Base-by-base conservation (phyloP, 2,797 vertebrate species). In the Leptatherina wallacei region DNA sequence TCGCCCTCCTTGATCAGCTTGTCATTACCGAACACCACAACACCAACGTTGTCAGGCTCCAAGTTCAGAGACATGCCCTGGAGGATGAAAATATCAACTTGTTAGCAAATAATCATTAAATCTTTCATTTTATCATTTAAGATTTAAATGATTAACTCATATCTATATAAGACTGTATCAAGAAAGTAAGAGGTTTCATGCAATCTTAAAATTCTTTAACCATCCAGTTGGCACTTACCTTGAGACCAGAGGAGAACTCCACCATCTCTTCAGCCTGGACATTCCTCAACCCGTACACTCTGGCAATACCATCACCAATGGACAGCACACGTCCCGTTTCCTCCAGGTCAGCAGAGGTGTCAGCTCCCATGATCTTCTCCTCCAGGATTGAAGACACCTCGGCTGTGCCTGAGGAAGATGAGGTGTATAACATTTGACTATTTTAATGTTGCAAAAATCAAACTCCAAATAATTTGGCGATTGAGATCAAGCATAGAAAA, bases 241-340 rank as follows among this genome's bases (percentile, higher is more conserved):
- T 99, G 56, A 99, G 91, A 0, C 98, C 98, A 61, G 98, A 99
- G 42, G 98, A 99, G 91, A 99, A 99, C 20, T 99, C 98, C 88
- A 99, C 97, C 98, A 99, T 99, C 94, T 99, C 98, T 80, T 99
- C 98, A 20, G 98, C 97, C 89, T 99, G 98, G 70, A 99, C 98
- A 63, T 99, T 99, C 81, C 97, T 97, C 30, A 99, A 91, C 0
- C 98, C 98, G 0, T 99, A 99, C 2, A 99, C 98, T 70, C 97
- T 95, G 85, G 98, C 98, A 77, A 99, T 99, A 89, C 98, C 98
- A 0, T 99, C 98, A 68, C 98, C 98, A 7, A 99, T 98, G 0
- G 98, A 99, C 82, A 99, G 94, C 81, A 99, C 98, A 0, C 97
- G 96, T 0, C 98, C 98, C 0, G 98, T 99, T 91, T 99, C 98